A percentile compares a stretch with the other conserved stretches of the same genome.
Conservation (phyloP, 1,140 invertebrate species). For the Drosophila fuyamai region DNA sequence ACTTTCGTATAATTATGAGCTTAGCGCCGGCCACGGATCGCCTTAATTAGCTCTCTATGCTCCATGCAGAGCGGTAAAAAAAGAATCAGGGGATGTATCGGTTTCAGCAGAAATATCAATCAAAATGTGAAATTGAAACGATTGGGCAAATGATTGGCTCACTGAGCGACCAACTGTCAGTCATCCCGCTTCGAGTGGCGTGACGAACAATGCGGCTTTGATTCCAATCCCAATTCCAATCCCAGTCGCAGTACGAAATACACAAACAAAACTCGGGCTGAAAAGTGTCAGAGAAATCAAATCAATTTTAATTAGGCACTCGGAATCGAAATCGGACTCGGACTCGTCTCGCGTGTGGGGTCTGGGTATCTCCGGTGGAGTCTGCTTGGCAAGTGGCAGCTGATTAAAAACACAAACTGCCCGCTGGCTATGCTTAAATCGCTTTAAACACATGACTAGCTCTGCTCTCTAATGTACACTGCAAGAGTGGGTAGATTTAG, state of each 20-base stretch:
- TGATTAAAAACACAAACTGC: slow-evolving; percentile 73
- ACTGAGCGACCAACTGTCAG: slow-evolving; percentile 43
- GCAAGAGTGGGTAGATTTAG: background rate
- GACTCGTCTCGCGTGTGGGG: slow-evolving; percentile 48
- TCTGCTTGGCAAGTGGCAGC: slow-evolving; percentile 72
- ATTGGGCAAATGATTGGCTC: slow-evolving; percentile 68
- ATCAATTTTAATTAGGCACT: slow-evolving; percentile 83
- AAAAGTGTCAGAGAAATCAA: slow-evolving; percentile 83
- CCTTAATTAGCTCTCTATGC: slow-evolving; percentile 73
- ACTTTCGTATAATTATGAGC: slow-evolving; percentile 81
- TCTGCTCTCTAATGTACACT: slow-evolving; percentile 23
- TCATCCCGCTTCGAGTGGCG: slow-evolving; percentile 55
- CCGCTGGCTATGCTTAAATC: slow-evolving; percentile 63
- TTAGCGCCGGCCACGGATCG: slow-evolving; percentile 70
- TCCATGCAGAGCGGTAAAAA: slow-evolving; percentile 34
- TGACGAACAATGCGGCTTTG: slow-evolving; percentile 80
- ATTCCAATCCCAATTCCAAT: slow-evolving; percentile 32
- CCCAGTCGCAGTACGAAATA: slow-evolving; percentile 2
- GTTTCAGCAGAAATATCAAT: slow-evolving; percentile 82
- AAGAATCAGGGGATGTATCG: slow-evolving; percentile 46
- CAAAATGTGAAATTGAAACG: slow-evolving; percentile 83
- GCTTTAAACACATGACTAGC: slow-evolving; percentile 56
- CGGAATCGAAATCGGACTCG: slow-evolving; percentile 37
- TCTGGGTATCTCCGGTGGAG: slow-evolving; percentile 29
- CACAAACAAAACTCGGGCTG: slow-evolving; percentile 28